phyloP scores from a whole-genome alignment of 2,113 vertebrate species.

The Jacana jacana region DNA sequence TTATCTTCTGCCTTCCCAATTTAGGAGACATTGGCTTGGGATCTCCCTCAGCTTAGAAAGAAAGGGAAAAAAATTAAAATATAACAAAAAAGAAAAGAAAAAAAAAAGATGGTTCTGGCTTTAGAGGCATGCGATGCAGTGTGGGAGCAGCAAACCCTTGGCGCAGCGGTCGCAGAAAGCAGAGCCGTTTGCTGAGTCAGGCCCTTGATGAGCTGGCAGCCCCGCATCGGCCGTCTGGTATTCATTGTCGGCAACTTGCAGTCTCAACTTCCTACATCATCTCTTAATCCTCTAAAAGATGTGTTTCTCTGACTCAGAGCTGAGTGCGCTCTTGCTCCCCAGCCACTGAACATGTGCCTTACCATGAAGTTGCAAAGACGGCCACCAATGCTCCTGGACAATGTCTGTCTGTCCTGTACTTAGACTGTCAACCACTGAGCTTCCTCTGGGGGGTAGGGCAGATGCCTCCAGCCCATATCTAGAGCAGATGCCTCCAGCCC shows the following conservation, averaged over 20 bases:
- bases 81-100: fast-evolving
- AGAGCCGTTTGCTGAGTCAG: slow-evolving; percentile 55
- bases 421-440: not conserved
- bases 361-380: not conserved
- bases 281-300: slow-evolving; percentile 32
- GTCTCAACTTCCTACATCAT: slow-evolving; percentile 58
- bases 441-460: not conserved
- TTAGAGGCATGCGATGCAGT: not conserved
- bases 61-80: too few species aligned
- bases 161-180: not conserved
- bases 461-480: not conserved
- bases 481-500: not conserved
- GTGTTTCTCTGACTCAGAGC: slow-evolving; percentile 18
- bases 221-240: slow-evolving; percentile 1
- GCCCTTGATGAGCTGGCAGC: slow-evolving; percentile 55
- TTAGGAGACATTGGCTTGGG: not conserved
- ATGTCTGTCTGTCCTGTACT: not conserved
- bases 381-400: fast-evolving
- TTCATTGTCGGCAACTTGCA: slow-evolving; percentile 47
- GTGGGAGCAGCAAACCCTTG: slow-evolving; percentile 15
- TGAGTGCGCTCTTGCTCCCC: fast-evolving
- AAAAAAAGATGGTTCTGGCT: not conserved
- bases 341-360: not conserved
- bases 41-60: not conserved
- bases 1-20: not conserved